Conservation (phyloP, 1,140 invertebrate genomes). For the Protaetia brevitarsis region DNA sequence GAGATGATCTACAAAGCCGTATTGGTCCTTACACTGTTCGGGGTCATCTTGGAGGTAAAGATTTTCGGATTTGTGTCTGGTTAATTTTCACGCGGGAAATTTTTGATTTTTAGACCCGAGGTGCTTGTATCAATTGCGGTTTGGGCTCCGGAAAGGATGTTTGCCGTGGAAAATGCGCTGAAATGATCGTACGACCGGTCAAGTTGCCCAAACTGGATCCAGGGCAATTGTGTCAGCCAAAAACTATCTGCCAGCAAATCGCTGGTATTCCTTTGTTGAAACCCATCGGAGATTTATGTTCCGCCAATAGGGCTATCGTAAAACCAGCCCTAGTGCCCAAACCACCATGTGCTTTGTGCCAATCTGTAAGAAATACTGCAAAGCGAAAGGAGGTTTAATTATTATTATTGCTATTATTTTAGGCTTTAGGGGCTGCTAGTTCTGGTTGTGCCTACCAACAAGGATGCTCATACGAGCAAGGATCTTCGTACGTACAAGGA, state of each 20-base stretch:
- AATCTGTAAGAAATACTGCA: background rate
- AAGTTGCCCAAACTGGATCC: background rate
- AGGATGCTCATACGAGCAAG: background rate
- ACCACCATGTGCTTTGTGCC: slow-evolving; percentile 30
- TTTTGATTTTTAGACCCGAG: background rate
- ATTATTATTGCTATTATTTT: background rate
- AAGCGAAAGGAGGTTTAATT: background rate
- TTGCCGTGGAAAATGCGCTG: background rate
- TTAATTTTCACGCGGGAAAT: background rate
- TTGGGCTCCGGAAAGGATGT: slow-evolving; percentile 18
- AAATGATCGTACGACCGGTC: background rate
- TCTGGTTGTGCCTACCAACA: background rate
- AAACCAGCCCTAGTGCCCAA: slow-evolving; percentile 36
- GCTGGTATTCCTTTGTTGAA: slow-evolving; percentile 24
- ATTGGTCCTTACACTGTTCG: background rate
- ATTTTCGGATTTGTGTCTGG: background rate
- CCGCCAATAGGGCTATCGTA: slow-evolving; percentile 33
- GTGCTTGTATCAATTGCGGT: background rate
- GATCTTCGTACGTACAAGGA: background rate
- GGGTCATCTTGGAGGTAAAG: background rate
- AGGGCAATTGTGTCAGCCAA: slow-evolving; percentile 23
- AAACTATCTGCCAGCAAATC: slow-evolving; percentile 28
- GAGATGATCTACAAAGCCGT: background rate
- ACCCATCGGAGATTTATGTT: slow-evolving; percentile 37
- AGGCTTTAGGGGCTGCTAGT: background rate